Evolutionary conservation across 1,140 invertebrate species (phyloP).

Genomic region (Babylonia areolata): DNA sequence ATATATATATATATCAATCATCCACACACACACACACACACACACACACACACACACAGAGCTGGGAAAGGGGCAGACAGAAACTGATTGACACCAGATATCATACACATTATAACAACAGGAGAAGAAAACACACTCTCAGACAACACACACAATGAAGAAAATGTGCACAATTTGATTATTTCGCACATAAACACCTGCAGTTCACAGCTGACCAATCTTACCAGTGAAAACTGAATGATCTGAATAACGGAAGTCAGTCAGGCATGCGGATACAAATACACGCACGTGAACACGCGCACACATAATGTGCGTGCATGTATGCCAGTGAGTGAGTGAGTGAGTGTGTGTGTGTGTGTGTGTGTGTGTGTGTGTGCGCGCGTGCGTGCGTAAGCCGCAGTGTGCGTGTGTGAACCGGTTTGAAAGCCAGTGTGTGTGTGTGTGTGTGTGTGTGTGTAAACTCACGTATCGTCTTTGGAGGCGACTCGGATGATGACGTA

Average conservation of each 20-base stretch:
- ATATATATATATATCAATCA: background rate
- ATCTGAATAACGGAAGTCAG: background rate
- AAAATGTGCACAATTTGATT: no score
- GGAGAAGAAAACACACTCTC: no score
- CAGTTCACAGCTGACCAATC: no score
- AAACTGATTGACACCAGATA: no score
- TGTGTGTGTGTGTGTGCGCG: conserved; percentile 4
- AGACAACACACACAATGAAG: no score
- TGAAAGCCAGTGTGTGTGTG: background rate
- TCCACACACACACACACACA: background rate
- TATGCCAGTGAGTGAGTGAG: background rate
- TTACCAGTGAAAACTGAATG: no score
- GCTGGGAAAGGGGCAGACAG: no score
- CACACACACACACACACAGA: conserved; percentile 8
- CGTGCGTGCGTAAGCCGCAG: background rate
- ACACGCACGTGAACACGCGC: background rate
- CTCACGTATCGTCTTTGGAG: conserved; percentile 28
- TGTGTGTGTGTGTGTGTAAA: background rate
- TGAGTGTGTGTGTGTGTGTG: background rate
- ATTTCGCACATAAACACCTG: no score
- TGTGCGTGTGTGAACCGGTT: background rate
- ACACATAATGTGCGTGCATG: background rate
- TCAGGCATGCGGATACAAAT: background rate
- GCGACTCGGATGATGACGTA: conserved; percentile 27
- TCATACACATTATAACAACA: no score